Conservation (phyloP, 2,113 vertebrate genomes). For the Uria aalge region DNA sequence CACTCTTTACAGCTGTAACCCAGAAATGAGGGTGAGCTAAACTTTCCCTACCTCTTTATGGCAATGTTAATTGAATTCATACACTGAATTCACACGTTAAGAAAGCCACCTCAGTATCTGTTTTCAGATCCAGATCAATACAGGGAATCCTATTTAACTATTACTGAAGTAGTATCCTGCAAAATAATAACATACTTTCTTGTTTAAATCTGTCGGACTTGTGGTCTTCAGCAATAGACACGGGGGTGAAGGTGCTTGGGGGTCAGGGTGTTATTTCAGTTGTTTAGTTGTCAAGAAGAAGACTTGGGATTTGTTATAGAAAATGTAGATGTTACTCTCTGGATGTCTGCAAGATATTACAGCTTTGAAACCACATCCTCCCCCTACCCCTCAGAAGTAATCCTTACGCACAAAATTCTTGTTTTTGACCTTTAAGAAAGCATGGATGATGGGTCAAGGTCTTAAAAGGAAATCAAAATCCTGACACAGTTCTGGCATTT, state of each 20-base stretch:
- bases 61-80: not conserved
- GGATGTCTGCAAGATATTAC: not conserved
- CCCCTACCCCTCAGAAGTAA: not conserved
- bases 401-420: not conserved
- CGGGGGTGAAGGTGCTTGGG: not conserved
- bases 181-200: not conserved
- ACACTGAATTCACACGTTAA: not conserved
- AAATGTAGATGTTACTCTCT: not conserved
- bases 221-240: not conserved
- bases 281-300: not conserved
- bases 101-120: not conserved
- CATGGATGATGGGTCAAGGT: not conserved
- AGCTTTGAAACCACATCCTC: not conserved
- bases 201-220: not conserved
- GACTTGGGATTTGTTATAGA: not conserved
- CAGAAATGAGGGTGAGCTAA: not conserved
- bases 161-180: not conserved
- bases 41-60: not conserved
- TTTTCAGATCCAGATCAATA: constrained; percentile 10
- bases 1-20: not conserved
- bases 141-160: not conserved
- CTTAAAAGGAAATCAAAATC: not conserved
- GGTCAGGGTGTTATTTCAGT: not conserved
- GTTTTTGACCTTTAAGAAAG: not conserved
- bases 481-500: not conserved